Percentiles rank a stretch among this genome's conserved stretches.
Conservation (phyloP, 1,140 invertebrate genomes). For the Ceratosolen solmsi region DNA sequence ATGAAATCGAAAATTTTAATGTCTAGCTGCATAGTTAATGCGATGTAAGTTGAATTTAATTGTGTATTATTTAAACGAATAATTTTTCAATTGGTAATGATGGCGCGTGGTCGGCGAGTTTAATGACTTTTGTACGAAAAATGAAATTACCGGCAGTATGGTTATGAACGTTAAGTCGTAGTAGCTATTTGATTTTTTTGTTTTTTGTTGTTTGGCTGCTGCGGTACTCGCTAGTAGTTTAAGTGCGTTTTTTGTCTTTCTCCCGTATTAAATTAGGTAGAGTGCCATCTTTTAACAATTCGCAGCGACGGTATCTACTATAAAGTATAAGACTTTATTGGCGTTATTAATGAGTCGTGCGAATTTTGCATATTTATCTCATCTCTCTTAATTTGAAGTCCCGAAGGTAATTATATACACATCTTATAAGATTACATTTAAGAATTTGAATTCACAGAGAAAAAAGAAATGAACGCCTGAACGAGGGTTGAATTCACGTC, state of each 20-base stretch:
- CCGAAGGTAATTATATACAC: not conserved
- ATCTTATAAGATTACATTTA: conserved; percentile 1
- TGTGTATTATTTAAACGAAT: conserved; percentile 2
- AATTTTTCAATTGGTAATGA: not conserved
- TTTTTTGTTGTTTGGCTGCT: too few species aligned
- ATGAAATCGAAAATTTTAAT: not conserved
- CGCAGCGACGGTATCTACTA: not conserved
- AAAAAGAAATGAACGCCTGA: not conserved
- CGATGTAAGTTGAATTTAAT: not conserved
- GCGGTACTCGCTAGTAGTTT: not conserved
- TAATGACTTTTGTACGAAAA: not conserved
- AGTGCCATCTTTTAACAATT: not conserved
- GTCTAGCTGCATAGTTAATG: not conserved
- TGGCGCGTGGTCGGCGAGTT: not conserved
- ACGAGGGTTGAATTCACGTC: not conserved
- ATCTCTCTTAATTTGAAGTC: not conserved
- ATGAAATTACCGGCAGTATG: not conserved
- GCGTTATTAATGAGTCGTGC: not conserved
- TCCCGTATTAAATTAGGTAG: not conserved
- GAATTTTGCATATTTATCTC: not conserved
- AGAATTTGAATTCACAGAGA: not conserved
- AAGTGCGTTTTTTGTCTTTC: not conserved
- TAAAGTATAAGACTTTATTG: conserved; percentile 6
- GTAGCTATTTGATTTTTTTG: too few species aligned
- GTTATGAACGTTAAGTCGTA: not conserved